Evolutionary conservation across 2,797 vertebrate species (phyloP), one percentile per base, ranked within the genome.

Genomic region (Agapornis canus): DNA sequence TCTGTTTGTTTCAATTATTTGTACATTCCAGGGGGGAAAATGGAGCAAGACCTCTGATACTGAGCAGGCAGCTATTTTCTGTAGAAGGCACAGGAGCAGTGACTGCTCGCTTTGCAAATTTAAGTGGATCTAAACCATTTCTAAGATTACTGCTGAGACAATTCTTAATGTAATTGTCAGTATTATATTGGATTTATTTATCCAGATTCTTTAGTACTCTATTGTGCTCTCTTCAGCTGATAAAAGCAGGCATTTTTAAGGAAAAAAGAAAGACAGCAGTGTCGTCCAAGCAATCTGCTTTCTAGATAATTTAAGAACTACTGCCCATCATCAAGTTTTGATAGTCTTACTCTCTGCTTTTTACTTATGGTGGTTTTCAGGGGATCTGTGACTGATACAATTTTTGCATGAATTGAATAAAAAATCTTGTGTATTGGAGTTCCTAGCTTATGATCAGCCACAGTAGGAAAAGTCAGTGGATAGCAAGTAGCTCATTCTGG

Each of bases 401-500:
- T 3, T 60, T 86, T 81, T 11, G 4, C 19, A 19, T 52, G 18
- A 51, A 29, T 22, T 1, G 7, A 13, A 13, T n/a, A 27, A 49
- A 76, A 76, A 61, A 15, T 9, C 4, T 22, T 79, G 9, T 16
- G 4, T 59, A 5, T 23, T 72, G 42, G 11, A 19, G 3, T 15
- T 65, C 17, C 32, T 0, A 0, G n/a, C 29, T 79, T 7, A 31
- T 3, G 11, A 56, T 37, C 7, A 71, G 8, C 8, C 35, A 21
- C 27, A 63, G 39, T 63, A 27, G 2, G 5, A 40, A 82, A 66
- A 16, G 10, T 21, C 68, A 26, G 35, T 35, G 49, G n/a, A 23
- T 8, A 37, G 47, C 29, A 56, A 22, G 78, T 48, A 40, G 29
- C 18, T 37, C 0, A 0, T 49, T 49, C 29, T 43, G 71, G 59